Conservation (phyloP, 2,797 vertebrate genomes). For the Aratinga solstitialis region DNA sequence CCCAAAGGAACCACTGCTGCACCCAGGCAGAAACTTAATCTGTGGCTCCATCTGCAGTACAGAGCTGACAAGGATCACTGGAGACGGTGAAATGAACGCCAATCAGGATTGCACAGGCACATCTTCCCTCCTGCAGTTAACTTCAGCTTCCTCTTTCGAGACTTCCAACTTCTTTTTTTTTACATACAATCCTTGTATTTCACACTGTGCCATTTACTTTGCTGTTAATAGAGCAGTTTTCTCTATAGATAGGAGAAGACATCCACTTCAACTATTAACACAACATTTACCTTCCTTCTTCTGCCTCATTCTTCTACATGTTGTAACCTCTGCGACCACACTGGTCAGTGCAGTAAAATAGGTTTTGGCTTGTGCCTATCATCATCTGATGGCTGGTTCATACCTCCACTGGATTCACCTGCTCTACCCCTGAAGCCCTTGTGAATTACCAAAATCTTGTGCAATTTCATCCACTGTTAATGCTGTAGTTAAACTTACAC, state of each 20-base stretch:
- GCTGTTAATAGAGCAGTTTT: not conserved
- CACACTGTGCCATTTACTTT: not conserved
- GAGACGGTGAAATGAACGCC: not conserved
- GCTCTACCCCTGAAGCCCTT: not conserved
- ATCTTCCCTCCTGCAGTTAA: not conserved
- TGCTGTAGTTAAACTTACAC: rapidly evolving
- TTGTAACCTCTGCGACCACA: not conserved
- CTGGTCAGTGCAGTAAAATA: not conserved
- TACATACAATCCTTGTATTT: not conserved
- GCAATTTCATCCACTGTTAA: rapidly evolving
- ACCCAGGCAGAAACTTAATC: constrained; percentile 29
- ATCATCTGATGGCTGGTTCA: not conserved
- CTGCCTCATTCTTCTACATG: not conserved
- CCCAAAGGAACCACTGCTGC: not conserved
- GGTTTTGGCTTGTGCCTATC: not conserved
- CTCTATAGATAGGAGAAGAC: not conserved
- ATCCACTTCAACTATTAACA: not conserved
- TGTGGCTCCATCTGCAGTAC: constrained; percentile 68
- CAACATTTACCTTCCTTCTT: not conserved
- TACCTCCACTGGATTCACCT: not conserved
- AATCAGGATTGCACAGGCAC: rapidly evolving
- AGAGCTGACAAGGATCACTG: not conserved
- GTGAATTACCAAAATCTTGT: rapidly evolving
- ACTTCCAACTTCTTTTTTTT: not conserved
- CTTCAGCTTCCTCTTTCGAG: not conserved